Evolutionary conservation across 2,888 invertebrate genomes (phyloP).

Genomic region (Tupiocoris notatus): DNA sequence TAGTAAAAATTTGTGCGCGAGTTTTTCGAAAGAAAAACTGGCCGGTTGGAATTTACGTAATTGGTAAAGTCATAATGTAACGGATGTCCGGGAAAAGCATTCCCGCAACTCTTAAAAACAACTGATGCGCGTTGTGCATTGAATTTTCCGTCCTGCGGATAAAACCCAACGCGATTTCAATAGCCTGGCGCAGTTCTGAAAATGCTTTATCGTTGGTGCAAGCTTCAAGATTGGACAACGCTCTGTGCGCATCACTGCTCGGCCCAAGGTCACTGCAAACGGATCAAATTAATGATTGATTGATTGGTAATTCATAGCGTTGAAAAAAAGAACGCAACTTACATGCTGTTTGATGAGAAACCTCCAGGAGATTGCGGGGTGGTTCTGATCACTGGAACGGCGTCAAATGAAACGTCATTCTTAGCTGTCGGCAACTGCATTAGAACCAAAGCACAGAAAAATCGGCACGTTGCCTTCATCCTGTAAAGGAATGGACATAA

Average conservation of each 20-base stretch:
- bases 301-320: neutral
- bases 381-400: conserved; percentile 44
- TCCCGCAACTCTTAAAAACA: conserved; percentile 56
- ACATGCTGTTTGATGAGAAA: conserved; percentile 47
- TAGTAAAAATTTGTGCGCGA: no score
- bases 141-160: conserved; percentile 61
- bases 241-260: conserved; percentile 55
- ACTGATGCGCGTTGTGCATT: conserved; percentile 58
- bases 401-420: conserved; percentile 49
- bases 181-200: conserved; percentile 54
- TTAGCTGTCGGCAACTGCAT: conserved; percentile 60
- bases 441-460: conserved; percentile 58
- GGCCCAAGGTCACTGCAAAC: conserved; percentile 53
- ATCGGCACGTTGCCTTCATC: conserved; percentile 62
- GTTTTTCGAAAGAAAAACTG: no score
- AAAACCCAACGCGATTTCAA: conserved; percentile 55
- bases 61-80: conserved; percentile 6
- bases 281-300: conserved; percentile 2
- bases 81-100: conserved; percentile 56
- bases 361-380: conserved; percentile 48
- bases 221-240: conserved; percentile 55
- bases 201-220: conserved; percentile 56
- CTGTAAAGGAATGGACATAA: no score
- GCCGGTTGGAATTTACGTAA: no score
- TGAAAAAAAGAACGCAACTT: conserved; percentile 30